These are phyloP conservation scores for Apteryx owenii DNA, from an alignment of 2,113 vertebrate genomes.

Conservation along the genomic window DNA sequence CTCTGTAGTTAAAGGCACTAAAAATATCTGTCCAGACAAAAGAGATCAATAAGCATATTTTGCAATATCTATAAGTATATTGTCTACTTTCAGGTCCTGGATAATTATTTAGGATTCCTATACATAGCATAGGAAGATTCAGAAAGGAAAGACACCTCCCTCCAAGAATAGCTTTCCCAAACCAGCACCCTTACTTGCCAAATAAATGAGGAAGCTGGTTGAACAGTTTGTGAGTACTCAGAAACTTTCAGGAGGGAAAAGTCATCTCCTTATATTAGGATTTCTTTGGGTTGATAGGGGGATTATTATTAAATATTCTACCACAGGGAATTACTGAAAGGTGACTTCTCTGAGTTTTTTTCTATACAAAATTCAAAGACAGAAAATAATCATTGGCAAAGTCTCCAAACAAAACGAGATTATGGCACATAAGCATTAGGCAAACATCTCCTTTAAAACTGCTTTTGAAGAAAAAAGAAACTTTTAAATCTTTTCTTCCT, in stretches of 20 bases:
- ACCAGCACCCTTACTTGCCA: background rate
- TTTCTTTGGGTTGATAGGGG: background rate
- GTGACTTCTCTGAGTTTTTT: background rate
- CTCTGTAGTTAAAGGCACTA: background rate
- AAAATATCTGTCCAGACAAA: background rate
- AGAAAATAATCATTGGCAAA: background rate
- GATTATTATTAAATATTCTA: background rate
- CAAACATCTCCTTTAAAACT: background rate
- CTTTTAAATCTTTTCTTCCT: background rate
- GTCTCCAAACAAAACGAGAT: background rate
- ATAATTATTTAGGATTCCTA: background rate
- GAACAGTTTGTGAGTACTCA: background rate
- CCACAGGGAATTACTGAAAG: background rate
- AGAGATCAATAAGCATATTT: background rate
- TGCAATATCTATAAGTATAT: background rate
- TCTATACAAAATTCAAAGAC: background rate
- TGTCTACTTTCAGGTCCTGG: background rate
- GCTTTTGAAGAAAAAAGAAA: background rate
- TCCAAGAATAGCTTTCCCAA: background rate
- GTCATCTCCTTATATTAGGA: background rate
- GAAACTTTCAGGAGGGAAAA: background rate
- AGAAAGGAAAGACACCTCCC: background rate
- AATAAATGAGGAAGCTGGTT: background rate
- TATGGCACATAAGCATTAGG: background rate
- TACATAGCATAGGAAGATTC: accelerated